Evolutionary conservation across 1,140 invertebrate genomes (phyloP), one percentile per base, ranked within the genome.

Genomic region (Helicorthomorpha holstii): DNA sequence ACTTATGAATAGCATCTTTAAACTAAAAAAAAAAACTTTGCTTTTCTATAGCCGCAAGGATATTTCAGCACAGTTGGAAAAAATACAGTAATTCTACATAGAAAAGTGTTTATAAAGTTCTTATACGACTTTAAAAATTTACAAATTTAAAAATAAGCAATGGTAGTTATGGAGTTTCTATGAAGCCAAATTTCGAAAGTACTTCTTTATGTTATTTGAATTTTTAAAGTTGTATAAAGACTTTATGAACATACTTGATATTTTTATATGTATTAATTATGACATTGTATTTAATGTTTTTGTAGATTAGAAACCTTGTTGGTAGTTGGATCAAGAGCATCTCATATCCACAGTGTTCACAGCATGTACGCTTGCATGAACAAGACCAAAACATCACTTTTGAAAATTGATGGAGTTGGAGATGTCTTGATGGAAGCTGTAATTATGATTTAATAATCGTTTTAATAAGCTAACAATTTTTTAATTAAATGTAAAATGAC

Each of bases 391-490:
- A 81, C 82, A 1, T 85, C 83, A 49, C 74, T 89, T n/a, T 70
- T 88, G 14, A 83, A 85, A 65, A 76, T 89, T 52, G 84, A 88
- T 59, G 72, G 77, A 54, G 81, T 81, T 50, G 82, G 81, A 24
- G 83, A 87, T 67, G 82, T 87, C 25, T 69, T 89, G 44, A 73
- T 76, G 54, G 85, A 89, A 70, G 79, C 82, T 54, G 82, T 85
- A 63, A 76, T 69, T 45, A 41, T 50, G 4, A 46, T 41, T 41
- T 41, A 19, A 41, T 19, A 12, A 12, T 41, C 38, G 12, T 19
- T 12, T 12, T 41, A 41, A 41, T 19, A 41, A 41, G 19, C 12
- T 19, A 12, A 41, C 12, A 41, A 19, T 41, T 41, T 12, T 41
- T 41, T 41, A 19, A 41, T 41, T 41, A 41, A 41, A 41, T 12